Evolutionary conservation across 2,888 invertebrate species (phyloP).

Genomic region (Pardosa pseudoannulata): DNA sequence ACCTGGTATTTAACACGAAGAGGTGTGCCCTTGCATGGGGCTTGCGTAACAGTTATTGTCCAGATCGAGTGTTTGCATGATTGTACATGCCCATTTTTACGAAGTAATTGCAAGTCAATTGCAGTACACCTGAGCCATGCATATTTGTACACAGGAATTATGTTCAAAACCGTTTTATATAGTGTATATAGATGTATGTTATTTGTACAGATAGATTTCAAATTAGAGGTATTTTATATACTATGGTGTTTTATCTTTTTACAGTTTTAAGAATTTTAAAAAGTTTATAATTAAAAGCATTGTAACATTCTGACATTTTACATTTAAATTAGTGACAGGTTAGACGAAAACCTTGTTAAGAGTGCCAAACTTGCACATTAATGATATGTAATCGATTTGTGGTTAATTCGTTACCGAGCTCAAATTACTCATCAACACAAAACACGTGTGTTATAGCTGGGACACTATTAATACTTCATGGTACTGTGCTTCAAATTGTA

Average conservation of each 20-base stretch:
- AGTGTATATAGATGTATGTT: slow-evolving; percentile 58
- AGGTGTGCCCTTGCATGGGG: no score
- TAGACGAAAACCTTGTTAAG: neutral
- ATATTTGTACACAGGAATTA: neutral
- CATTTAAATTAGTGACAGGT: neutral
- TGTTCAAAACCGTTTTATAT: slow-evolving; percentile 5
- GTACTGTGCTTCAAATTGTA: neutral
- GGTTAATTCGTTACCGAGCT: no score
- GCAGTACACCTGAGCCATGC: no score
- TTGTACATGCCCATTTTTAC: no score
- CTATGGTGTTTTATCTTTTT: slow-evolving; percentile 64
- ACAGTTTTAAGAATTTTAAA: slow-evolving; percentile 42
- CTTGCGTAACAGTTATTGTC: no score
- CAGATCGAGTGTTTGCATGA: no score
- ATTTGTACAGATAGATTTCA: slow-evolving; percentile 61
- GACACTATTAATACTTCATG: neutral
- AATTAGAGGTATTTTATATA: slow-evolving; percentile 64
- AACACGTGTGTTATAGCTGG: no score
- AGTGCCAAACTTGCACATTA: slow-evolving; percentile 27
- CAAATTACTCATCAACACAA: no score
- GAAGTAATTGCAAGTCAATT: no score
- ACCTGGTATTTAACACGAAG: no score
- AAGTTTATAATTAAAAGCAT: slow-evolving; percentile 26
- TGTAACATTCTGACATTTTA: slow-evolving; percentile 21
- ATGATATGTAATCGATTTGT: neutral